Conservation (phyloP, 2,888 invertebrate genomes). For the Nephrotoma flavescens region DNA sequence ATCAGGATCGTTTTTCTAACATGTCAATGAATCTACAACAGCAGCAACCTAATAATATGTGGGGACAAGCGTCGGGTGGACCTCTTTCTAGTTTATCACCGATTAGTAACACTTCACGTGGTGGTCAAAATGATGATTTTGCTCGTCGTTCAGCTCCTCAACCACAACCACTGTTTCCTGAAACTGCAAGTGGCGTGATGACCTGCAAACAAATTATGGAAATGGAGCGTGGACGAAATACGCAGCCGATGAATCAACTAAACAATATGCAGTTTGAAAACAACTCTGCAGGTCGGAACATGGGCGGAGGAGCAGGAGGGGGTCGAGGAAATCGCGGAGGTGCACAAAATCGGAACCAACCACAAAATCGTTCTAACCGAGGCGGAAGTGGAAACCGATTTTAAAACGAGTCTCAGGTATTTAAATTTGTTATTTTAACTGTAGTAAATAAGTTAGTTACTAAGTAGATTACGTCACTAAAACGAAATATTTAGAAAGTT, state of each 20-base stretch:
- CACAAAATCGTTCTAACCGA: neutral
- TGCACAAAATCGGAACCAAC: neutral
- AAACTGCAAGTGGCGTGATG: neutral
- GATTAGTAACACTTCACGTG: neutral
- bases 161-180: neutral
- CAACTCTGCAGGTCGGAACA: neutral
- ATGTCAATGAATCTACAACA: neutral
- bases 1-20: neutral
- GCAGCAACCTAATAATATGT: neutral
- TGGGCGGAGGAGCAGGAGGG: too few species aligned
- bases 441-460: too few species aligned
- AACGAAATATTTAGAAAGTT: too few species aligned
- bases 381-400: neutral
- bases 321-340: neutral
- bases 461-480: too few species aligned
- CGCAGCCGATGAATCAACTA: neutral
- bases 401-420: neutral
- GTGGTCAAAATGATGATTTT: neutral
- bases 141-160: neutral
- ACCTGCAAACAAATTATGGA: conserved; percentile 2
- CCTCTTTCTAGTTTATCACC: neutral
- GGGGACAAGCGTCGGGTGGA: neutral
- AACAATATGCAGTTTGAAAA: neutral
- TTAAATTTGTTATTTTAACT: neutral
- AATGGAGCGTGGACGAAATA: neutral